A percentile compares a stretch with the other conserved stretches of the same genome.
phyloP scores from a whole-genome alignment of 2,113 vertebrate genomes.

The Nerophis ophidion region DNA sequence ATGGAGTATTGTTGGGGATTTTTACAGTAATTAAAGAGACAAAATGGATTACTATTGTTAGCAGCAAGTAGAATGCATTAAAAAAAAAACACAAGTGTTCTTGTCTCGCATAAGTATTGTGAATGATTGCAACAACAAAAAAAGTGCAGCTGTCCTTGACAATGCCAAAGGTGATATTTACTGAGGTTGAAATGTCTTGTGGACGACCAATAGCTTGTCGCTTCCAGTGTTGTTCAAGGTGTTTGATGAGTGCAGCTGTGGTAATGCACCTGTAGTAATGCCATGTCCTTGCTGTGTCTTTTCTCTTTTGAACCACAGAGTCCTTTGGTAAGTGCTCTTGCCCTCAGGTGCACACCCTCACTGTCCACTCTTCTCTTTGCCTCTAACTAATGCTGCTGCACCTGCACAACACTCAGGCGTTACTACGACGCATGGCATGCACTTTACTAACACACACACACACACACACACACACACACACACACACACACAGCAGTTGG shows the following conservation, averaged over 20 bases:
- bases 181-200: too few species aligned
- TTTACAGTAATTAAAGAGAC: too few species aligned
- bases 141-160: too few species aligned
- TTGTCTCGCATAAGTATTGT: too few species aligned
- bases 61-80: too few species aligned
- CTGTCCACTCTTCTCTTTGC: slow-evolving; percentile 75
- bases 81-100: too few species aligned
- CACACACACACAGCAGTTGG: slow-evolving; percentile 63
- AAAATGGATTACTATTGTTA: too few species aligned
- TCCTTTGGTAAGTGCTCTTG: slow-evolving; percentile 99
- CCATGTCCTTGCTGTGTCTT: slow-evolving; percentile 99
- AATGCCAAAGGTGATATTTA: too few species aligned
- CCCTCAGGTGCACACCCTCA: slow-evolving; percentile 95
- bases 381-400: slow-evolving; percentile 59
- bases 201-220: neutral
- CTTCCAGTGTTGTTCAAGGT: slow-evolving; percentile 44
- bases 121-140: too few species aligned
- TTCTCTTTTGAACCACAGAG: slow-evolving; percentile 99
- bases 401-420: slow-evolving; percentile 58
- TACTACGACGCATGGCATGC: slow-evolving; percentile 97
- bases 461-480: slow-evolving; percentile 69
- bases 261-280: slow-evolving; percentile 91
- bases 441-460: slow-evolving; percentile 91
- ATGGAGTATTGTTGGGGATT: too few species aligned
- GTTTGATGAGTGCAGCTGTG: slow-evolving; percentile 74